phyloP scores from a whole-genome alignment of 1,140 invertebrate species.

The Achroia grisella region DNA sequence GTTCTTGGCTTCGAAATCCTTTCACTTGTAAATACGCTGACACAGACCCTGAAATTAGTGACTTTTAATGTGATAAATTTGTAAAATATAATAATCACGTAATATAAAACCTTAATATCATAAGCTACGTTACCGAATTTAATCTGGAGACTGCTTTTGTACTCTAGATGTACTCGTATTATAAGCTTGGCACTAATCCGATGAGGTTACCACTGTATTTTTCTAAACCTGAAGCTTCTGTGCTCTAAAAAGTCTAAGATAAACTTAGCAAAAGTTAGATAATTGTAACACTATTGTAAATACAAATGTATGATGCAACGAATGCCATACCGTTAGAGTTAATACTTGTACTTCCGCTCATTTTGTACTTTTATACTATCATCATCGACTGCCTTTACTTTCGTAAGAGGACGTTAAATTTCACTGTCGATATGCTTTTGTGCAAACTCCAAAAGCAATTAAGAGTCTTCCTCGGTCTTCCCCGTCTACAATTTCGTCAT shows the following conservation, averaged over 20 bases:
- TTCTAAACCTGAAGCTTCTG: slow-evolving; percentile 60
- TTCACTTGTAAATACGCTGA: slow-evolving; percentile 83
- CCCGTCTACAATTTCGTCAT: slow-evolving; percentile 23
- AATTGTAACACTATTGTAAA: slow-evolving; percentile 34
- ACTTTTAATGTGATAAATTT: slow-evolving; percentile 59
- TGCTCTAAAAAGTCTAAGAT: slow-evolving; percentile 29
- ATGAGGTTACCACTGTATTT: slow-evolving; percentile 66
- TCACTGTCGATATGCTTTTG: slow-evolving; percentile 11
- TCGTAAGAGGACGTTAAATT: not conserved
- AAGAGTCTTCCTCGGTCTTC: slow-evolving; percentile 63
- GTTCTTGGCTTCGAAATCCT: slow-evolving; percentile 78
- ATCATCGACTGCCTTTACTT: slow-evolving; percentile 11
- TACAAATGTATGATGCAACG: slow-evolving; percentile 36
- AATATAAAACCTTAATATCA: slow-evolving; percentile 30
- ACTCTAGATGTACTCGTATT: slow-evolving; percentile 66
- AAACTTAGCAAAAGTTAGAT: slow-evolving; percentile 10
- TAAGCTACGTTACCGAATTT: slow-evolving; percentile 72
- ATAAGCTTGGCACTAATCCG: slow-evolving; percentile 61
- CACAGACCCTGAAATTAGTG: slow-evolving; percentile 78
- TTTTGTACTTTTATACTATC: slow-evolving; percentile 67
- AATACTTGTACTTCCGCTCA: slow-evolving; percentile 41
- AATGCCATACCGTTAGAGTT: slow-evolving; percentile 31
- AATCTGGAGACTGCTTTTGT: slow-evolving; percentile 73
- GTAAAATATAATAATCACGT: slow-evolving; percentile 1
- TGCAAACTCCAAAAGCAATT: slow-evolving; percentile 14